These are phyloP conservation scores for Eustalomyia histrio DNA, from an alignment of 2,888 invertebrate species.

Conservation along the genomic window DNA sequence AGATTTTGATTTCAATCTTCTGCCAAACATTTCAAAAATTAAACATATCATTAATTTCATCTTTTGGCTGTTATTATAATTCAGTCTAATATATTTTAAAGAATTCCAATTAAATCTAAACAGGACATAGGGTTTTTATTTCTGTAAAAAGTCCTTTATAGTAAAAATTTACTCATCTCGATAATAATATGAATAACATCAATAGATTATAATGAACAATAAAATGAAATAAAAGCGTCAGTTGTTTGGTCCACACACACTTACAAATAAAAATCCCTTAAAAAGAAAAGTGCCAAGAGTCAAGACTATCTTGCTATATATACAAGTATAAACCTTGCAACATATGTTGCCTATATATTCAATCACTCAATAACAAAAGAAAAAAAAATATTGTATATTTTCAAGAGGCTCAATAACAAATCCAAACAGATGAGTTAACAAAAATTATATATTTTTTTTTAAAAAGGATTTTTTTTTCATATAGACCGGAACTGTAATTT, in stretches of 20 bases:
- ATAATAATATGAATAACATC: constrained; percentile 30
- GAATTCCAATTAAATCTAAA: constrained; percentile 42
- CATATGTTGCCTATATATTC: constrained; percentile 58
- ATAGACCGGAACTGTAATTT: constrained; percentile 76
- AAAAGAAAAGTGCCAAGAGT: constrained; percentile 60
- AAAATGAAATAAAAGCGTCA: constrained; percentile 63
- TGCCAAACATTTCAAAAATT: too few relatives aligned
- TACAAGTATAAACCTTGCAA: constrained; percentile 42
- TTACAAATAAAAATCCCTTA: constrained; percentile 45
- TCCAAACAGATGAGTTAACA: constrained; percentile 34
- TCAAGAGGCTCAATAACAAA: constrained; percentile 27
- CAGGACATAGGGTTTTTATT: constrained; percentile 59
- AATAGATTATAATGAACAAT: constrained; percentile 55
- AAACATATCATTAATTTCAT: too few relatives aligned
- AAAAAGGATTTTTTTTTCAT: constrained; percentile 47
- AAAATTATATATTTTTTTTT: constrained; percentile 20
- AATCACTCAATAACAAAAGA: constrained; percentile 53
- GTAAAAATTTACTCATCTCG: constrained; percentile 16
- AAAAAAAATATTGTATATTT: constrained; percentile 31
- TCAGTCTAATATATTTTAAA: too few relatives aligned
- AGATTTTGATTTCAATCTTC: too few relatives aligned
- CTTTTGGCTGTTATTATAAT: too few relatives aligned
- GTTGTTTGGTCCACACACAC: constrained; percentile 53
- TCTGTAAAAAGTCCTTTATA: too few relatives aligned
- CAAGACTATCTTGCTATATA: constrained; percentile 24